Evolutionary conservation across 2,797 vertebrate genomes (phyloP).

Genomic region (Myotis findleyi): DNA sequence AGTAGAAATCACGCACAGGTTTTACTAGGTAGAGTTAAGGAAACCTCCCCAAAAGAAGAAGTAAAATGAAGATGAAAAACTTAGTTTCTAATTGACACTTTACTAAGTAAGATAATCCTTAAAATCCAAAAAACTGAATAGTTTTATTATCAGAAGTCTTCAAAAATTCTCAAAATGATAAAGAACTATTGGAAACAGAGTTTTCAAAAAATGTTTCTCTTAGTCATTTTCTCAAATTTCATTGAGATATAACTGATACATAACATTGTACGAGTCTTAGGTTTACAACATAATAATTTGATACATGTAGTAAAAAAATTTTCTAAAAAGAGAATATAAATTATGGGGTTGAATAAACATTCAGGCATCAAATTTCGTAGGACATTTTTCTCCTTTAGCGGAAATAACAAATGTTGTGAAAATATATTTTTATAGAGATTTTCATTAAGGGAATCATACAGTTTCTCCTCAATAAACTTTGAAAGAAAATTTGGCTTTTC

Average conservation of each 20-base stretch:
- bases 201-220: neutral
- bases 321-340: neutral
- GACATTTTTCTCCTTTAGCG: neutral
- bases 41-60: neutral
- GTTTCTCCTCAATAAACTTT: neutral
- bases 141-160: neutral
- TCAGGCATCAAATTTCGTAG: neutral
- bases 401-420: neutral
- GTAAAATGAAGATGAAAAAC: neutral
- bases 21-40: neutral
- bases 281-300: neutral
- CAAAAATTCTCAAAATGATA: neutral
- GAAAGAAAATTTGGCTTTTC: neutral
- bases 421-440: neutral
- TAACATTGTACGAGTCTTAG: neutral
- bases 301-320: neutral
- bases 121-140: neutral
- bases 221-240: neutral
- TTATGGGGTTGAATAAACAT: neutral
- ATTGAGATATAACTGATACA: neutral
- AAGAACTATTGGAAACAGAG: neutral
- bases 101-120: neutral
- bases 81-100: neutral
- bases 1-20: neutral
- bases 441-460: neutral